A percentile compares a stretch with the other conserved stretches of the same genome.
Conservation (phyloP, 2,797 vertebrate genomes). For the Nyctalus aviator region DNA sequence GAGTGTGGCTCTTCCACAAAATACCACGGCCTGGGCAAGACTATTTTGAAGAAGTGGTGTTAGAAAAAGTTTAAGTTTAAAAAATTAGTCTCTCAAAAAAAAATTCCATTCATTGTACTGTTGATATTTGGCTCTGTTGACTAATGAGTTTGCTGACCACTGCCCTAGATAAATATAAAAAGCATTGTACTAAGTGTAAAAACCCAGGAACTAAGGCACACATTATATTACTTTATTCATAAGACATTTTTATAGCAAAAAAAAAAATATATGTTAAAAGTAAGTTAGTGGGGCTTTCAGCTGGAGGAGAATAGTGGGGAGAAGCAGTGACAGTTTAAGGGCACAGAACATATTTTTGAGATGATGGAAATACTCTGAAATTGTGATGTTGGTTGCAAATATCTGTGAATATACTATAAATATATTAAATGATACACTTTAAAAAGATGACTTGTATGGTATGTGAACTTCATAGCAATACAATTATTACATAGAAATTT, state of each 20-base stretch:
- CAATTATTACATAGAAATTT: not conserved
- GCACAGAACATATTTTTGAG: not conserved
- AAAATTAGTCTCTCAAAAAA: no score
- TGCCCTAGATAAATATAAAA: not conserved
- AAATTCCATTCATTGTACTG: no score
- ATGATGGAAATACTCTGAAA: not conserved
- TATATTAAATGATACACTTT: not conserved
- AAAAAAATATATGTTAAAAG: not conserved
- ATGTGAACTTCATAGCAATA: not conserved
- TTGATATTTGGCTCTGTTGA: no score
- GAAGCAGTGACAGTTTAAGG: not conserved
- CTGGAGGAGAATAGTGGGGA: fast-evolving
- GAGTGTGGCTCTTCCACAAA: no score
- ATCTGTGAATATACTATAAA: not conserved
- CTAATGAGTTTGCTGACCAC: no score
- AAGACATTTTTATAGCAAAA: not conserved
- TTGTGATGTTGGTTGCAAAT: not conserved
- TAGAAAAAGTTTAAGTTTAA: no score
- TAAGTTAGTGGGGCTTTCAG: not conserved
- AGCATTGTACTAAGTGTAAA: not conserved
- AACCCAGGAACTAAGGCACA: not conserved
- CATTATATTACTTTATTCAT: not conserved
- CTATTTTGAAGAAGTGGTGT: no score
- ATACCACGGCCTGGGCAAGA: no score
- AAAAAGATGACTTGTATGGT: not conserved